Evolutionary conservation across 2,797 vertebrate genomes (phyloP).

Genomic region (Myioborus miniatus): DNA sequence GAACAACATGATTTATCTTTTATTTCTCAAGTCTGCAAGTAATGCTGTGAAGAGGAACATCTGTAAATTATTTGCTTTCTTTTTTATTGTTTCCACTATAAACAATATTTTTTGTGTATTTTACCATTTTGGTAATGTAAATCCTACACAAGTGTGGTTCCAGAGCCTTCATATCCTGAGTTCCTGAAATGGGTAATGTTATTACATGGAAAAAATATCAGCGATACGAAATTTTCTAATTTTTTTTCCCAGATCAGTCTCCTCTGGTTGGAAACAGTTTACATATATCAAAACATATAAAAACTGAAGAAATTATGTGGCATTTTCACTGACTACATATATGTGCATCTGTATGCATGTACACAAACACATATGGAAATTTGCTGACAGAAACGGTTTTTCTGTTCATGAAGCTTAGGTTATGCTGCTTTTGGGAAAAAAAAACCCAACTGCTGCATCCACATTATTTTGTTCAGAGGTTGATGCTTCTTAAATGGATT

Average conservation of each 20-base stretch:
- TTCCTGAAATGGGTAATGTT: neutral
- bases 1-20: neutral
- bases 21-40: neutral
- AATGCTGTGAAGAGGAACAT: neutral
- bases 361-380: neutral
- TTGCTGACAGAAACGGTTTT: neutral
- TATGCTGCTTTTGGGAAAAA: neutral
- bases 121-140: neutral
- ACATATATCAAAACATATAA: neutral
- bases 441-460: neutral
- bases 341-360: fast-evolving
- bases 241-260: neutral
- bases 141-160: neutral
- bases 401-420: neutral
- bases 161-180: neutral
- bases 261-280: neutral
- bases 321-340: neutral
- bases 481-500: neutral
- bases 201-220: neutral
- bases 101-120: neutral
- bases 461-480: neutral
- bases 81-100: neutral
- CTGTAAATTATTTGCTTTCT: neutral
- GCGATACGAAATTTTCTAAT: fast-evolving
- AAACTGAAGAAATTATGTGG: neutral